Base-by-base conservation (phyloP, 1,140 invertebrate genomes). In the Stegodyphus mimosarum region DNA sequence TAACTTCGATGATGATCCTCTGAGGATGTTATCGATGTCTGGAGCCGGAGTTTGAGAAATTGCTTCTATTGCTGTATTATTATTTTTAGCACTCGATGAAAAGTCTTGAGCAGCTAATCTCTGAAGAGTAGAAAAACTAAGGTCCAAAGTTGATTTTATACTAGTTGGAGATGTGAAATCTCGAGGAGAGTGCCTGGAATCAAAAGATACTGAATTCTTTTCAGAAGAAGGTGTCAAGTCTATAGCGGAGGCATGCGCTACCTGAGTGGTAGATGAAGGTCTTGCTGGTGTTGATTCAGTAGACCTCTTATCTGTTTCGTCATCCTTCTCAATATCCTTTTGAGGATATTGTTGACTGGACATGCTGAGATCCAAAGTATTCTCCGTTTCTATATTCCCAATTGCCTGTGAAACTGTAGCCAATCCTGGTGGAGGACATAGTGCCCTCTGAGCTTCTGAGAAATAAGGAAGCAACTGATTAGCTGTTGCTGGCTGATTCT, bases 281-380 rank as follows among this genome's bases (percentile, higher is more conserved):
- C 72, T 55, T n/a, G 73, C 66, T 17, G 73, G 63, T 18, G 18
- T 55, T 9, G 81, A 69, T 55, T 71, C 67, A 15, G 33, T 72
- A 10, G 69, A 72, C 51, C 49, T 76, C 33, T 60, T 67, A 18
- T 76, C 81, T 18, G 33, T 60, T 51, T 84, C 81, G 7, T 84
- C 81, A 10, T 69, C 81, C 11, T 76, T 84, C 0, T 81, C 73
- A n/a, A 18, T 13, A 48, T 86, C 76, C 18, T 85, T 88, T 11
- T 86, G 64, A 18, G 66, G 79, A 52, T 66, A 76, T 13, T 88
- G 86, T 49, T 88, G 83, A 66, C 87, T 88, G 67, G 93, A 92
- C 94, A 96, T 95, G 1, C 95, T 95, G 0, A 97, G 90, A 88
- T 97, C 95, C 17, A 97, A 90, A 0, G 88, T 89, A 18, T 87